phyloP scores from a whole-genome alignment of 2,797 vertebrate genomes.

The Anguilla marmorata region DNA sequence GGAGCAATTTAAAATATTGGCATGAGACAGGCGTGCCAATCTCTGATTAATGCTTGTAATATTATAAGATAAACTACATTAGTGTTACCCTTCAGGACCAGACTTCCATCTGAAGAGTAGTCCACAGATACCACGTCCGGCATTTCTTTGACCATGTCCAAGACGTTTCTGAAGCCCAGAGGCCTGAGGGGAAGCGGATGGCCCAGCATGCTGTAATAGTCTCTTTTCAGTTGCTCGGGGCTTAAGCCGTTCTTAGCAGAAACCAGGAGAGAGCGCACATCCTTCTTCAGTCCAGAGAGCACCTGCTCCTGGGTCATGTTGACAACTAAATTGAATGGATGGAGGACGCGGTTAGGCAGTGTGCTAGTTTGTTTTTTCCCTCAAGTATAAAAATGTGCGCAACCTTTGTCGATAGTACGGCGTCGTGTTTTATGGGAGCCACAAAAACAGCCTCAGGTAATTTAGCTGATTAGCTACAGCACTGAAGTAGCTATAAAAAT shows the following conservation, averaged over 20 bases:
- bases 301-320: conserved; percentile 68
- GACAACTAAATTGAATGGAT: not conserved
- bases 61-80: not conserved
- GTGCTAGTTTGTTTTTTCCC: not conserved
- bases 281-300: conserved; percentile 78
- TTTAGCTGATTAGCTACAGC: no score
- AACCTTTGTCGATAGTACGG: not conserved
- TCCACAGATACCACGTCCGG: conserved; percentile 78
- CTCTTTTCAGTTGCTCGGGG: conserved; percentile 71
- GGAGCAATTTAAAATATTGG: not conserved
- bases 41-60: not conserved
- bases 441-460: not conserved
- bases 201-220: conserved; percentile 81
- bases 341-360: not conserved
- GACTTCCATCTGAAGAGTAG: conserved; percentile 56
- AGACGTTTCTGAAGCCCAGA: conserved; percentile 77
- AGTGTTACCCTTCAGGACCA: conserved; percentile 75
- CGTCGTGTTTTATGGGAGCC: not conserved
- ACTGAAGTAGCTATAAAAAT: no score
- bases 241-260: conserved; percentile 79
- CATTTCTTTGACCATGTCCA: conserved; percentile 85
- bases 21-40: not conserved
- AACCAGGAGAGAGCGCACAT: conserved; percentile 83
- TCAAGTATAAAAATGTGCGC: not conserved
- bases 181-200: conserved; percentile 73